A percentile compares a stretch with the other conserved stretches of the same genome.
Conservation (phyloP, 2,113 vertebrate species). For the Dasyurus viverrinus region DNA sequence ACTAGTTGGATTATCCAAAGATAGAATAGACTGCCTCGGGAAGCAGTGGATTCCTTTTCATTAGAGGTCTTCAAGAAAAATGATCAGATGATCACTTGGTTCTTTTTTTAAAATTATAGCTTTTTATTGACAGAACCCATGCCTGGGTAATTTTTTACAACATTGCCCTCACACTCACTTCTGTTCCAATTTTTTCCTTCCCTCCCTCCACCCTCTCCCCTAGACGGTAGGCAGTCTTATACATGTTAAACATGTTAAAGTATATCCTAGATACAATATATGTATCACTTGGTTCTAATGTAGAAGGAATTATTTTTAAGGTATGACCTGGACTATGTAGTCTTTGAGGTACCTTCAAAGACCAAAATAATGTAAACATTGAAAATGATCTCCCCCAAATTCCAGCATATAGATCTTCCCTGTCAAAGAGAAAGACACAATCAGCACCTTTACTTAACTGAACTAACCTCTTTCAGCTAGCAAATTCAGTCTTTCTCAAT, state of each 20-base stretch:
- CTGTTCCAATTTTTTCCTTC: too few species aligned
- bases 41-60: not conserved
- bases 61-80: not conserved
- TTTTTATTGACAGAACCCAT: too few species aligned
- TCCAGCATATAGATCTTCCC: not conserved
- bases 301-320: not conserved
- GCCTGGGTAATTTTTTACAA: too few species aligned
- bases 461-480: not conserved
- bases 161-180: too few species aligned
- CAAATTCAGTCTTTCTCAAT: not conserved
- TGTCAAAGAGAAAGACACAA: not conserved
- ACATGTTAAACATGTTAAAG: too few species aligned
- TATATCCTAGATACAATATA: too few species aligned
- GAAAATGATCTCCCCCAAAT: not conserved
- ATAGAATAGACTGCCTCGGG: not conserved
- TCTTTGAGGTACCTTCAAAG: not conserved
- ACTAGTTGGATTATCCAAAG: not conserved
- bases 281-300: not conserved
- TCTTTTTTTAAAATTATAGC: too few species aligned
- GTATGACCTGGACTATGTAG: not conserved
- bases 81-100: not conserved
- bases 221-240: too few species aligned
- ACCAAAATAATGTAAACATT: not conserved
- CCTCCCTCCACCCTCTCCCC: too few species aligned
- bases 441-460: not conserved